phyloP scores from a whole-genome alignment of 2,797 vertebrate species.

The Peromyscus eremicus region DNA sequence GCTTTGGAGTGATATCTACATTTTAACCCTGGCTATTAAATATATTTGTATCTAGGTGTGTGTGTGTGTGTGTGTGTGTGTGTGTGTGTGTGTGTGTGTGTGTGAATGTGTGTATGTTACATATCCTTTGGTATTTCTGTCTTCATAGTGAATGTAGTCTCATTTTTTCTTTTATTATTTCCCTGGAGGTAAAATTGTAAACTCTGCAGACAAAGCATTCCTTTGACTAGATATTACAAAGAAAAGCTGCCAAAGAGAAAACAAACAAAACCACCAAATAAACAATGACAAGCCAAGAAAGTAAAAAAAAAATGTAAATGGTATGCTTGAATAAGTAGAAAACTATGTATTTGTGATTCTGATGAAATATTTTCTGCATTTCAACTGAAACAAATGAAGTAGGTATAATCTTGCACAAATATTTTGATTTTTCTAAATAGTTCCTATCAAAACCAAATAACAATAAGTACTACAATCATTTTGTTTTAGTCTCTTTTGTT shows the following conservation, averaged over 20 bases:
- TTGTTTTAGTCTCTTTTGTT: constrained; percentile 47
- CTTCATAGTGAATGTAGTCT: constrained; percentile 65
- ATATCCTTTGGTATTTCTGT: constrained; percentile 27
- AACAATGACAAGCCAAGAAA: constrained; percentile 50
- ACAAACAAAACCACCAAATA: constrained; percentile 4
- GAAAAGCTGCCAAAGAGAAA: constrained; percentile 48
- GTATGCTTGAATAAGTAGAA: constrained; percentile 54
- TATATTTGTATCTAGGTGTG: not conserved
- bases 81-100: not conserved
- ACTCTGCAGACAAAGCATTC: constrained; percentile 48
- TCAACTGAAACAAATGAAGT: constrained; percentile 42
- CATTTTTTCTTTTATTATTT: constrained; percentile 72
- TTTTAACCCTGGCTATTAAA: constrained; percentile 47
- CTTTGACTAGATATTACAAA: constrained; percentile 56
- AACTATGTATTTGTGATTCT: constrained; percentile 61
- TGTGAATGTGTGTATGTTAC: no score
- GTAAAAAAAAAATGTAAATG: constrained; percentile 16
- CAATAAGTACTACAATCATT: constrained; percentile 38
- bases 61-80: not conserved
- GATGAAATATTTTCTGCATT: constrained; percentile 68
- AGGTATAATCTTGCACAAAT: not conserved
- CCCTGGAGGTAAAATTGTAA: constrained; percentile 43
- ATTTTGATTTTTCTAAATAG: constrained; percentile 37
- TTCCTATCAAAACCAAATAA: constrained; percentile 14
- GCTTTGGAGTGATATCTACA: not conserved